These are phyloP conservation scores for Meleagris gallopavo DNA, from an alignment of 2,113 vertebrate genomes.

Conservation along the genomic window DNA sequence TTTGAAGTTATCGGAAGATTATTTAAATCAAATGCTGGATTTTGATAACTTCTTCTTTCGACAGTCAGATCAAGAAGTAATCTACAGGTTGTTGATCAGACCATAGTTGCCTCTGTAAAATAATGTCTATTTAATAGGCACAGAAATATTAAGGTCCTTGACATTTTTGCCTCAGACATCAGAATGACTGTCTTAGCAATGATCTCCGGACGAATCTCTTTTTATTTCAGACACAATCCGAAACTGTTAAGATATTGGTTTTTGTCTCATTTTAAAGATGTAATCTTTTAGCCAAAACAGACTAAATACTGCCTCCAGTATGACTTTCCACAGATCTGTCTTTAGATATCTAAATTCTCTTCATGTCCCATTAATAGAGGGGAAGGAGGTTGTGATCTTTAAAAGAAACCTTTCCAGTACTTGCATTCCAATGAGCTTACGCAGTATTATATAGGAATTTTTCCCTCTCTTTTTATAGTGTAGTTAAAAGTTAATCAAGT, in stretches of 20 bases:
- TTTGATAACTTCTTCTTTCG: background rate
- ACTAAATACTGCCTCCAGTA: background rate
- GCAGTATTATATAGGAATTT: background rate
- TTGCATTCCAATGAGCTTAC: background rate
- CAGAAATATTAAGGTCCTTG: background rate
- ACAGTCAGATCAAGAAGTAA: background rate
- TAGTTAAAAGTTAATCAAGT: background rate
- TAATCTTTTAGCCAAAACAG: background rate
- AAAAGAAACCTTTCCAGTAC: background rate
- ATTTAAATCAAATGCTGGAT: background rate
- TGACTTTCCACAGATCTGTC: background rate
- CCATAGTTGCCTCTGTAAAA: background rate
- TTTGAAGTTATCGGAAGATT: background rate
- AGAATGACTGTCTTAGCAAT: background rate
- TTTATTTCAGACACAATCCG: background rate
- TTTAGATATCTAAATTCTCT: background rate
- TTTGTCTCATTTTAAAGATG: background rate
- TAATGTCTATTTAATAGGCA: background rate
- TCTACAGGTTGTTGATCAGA: background rate
- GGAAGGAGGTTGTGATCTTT: background rate
- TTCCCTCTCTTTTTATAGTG: background rate
- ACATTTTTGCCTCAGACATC: background rate
- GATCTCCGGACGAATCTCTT: fast-evolving
- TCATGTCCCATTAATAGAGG: background rate
- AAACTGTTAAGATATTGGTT: background rate